phyloP scores from a whole-genome alignment of 1,140 invertebrate genomes.

The Heliconius congener region DNA sequence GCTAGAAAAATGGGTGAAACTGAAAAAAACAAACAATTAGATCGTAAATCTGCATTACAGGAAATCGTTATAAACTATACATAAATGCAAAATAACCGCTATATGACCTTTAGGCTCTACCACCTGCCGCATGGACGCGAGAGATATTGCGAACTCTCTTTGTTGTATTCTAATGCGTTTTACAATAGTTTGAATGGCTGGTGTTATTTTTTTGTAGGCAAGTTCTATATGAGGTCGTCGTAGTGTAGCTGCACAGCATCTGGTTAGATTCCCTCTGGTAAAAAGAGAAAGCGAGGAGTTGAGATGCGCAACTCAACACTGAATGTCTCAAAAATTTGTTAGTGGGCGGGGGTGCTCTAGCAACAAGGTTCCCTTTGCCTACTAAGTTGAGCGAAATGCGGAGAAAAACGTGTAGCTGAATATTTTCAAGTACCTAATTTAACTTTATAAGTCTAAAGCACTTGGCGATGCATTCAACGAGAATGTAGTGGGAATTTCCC shows the following conservation, averaged over 20 bases:
- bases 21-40: neutral
- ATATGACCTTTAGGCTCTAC: neutral
- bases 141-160: neutral
- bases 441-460: too few relatives aligned
- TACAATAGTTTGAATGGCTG: neutral
- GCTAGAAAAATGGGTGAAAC: neutral
- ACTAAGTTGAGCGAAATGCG: neutral
- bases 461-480: neutral
- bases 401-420: neutral
- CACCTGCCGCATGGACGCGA: neutral
- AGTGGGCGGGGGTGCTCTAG: too few relatives aligned
- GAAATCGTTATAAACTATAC: neutral
- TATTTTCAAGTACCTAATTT: too few relatives aligned
- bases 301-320: neutral
- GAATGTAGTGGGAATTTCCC: neutral
- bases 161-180: neutral
- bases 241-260: too few relatives aligned
- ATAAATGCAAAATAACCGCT: slow-evolving; percentile 9
- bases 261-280: neutral
- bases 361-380: too few relatives aligned
- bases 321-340: too few relatives aligned
- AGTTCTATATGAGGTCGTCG: too few relatives aligned
- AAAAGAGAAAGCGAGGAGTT: neutral
- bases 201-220: too few relatives aligned
- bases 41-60: neutral